Conservation (phyloP, 2,113 vertebrate species). For the Mobula birostris region DNA sequence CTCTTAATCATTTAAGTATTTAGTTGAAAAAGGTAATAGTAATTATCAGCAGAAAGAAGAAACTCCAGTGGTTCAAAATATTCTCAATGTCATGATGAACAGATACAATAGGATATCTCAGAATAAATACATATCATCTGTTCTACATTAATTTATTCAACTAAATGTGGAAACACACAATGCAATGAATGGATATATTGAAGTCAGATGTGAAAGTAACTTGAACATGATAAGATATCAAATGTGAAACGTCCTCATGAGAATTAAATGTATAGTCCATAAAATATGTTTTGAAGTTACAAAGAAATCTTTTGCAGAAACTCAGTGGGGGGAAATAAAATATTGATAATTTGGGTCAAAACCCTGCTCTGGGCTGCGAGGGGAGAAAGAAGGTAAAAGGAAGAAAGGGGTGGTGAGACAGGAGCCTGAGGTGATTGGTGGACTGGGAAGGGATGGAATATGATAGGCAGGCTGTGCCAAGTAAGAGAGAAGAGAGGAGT, state of each 20-base stretch:
- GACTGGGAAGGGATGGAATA: no score
- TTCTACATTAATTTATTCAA: neutral
- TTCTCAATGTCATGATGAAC: neutral
- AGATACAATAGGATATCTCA: neutral
- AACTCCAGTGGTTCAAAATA: neutral
- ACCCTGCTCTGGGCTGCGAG: no score
- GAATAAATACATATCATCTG: neutral
- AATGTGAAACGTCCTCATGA: neutral
- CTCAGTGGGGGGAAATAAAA: no score
- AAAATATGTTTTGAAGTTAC: no score
- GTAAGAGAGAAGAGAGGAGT: no score
- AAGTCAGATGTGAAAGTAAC: neutral
- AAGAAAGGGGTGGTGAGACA: no score
- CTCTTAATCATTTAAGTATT: neutral
- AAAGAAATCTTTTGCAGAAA: no score
- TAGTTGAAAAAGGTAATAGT: neutral
- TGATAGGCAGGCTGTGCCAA: no score
- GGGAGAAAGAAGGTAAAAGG: no score
- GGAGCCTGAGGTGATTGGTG: no score
- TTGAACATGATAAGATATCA: neutral
- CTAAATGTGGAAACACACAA: neutral
- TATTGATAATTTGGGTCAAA: no score
- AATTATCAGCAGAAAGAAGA: neutral
- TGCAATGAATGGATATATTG: no score
- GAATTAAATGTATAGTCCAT: neutral